phyloP scores from a whole-genome alignment of 2,113 vertebrate genomes.

The Ctenodactylus gundi region DNA sequence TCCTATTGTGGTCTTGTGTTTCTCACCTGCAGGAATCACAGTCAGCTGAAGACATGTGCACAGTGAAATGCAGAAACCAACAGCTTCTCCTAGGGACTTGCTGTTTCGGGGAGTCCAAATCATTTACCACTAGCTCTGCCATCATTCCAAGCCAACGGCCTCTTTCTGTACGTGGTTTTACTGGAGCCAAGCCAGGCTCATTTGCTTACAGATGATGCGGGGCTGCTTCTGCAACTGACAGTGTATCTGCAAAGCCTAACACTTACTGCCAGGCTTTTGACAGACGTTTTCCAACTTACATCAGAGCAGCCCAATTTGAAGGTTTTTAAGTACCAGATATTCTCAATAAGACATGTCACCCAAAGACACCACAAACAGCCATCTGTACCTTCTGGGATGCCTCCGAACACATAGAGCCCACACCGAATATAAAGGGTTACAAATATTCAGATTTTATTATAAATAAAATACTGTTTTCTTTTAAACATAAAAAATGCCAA shows the following conservation, averaged over 20 bases:
- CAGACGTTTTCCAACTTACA: neutral
- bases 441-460: conserved; percentile 96
- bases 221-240: neutral
- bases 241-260: neutral
- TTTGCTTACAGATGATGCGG: no score
- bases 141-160: accelerated
- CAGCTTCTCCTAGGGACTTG: neutral
- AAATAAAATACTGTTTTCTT: conserved; percentile 97
- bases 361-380: neutral
- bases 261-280: neutral
- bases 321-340: neutral
- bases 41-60: neutral
- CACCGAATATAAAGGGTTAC: conserved; percentile 85
- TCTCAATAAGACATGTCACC: neutral
- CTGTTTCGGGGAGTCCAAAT: neutral
- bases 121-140: neutral
- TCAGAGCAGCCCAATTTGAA: neutral
- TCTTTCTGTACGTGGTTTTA: neutral
- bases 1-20: neutral
- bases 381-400: accelerated
- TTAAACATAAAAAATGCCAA: conserved; percentile 90
- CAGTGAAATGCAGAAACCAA: neutral
- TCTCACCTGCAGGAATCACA: neutral
- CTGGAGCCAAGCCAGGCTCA: accelerated
- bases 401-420: conserved; percentile 73